Percentiles rank a stretch among this genome's conserved stretches.
Conservation (phyloP, 2,113 vertebrate genomes). For the Hucho hucho region DNA sequence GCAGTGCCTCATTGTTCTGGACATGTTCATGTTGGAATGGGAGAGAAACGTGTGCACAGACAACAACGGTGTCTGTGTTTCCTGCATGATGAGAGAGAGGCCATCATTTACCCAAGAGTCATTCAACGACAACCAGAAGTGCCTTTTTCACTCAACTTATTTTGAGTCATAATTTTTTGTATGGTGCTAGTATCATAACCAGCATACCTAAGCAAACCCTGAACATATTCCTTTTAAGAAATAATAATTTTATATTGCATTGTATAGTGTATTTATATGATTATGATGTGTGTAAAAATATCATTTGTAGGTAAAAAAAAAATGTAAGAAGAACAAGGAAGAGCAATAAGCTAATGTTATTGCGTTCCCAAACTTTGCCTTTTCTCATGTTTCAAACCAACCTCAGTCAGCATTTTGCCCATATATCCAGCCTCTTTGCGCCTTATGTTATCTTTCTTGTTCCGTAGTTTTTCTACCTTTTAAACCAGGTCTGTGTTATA, state of each 20-base stretch:
- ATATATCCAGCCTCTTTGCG: conserved; percentile 75
- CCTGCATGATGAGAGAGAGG: conserved; percentile 52
- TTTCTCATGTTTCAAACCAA: conserved; percentile 82
- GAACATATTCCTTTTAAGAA: conserved; percentile 81
- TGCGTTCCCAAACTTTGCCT: conserved; percentile 85
- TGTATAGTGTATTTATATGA: conserved; percentile 97
- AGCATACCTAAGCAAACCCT: conserved; percentile 80
- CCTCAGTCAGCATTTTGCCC: conserved; percentile 71
- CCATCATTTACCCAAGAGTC: conserved; percentile 73
- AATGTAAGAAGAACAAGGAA: conserved; percentile 67
- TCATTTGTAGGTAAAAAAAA: conserved; percentile 73
- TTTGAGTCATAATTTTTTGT: conserved; percentile 85
- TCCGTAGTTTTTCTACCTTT: conserved; percentile 74
- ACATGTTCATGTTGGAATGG: conserved; percentile 22
- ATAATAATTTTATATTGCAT: conserved; percentile 87
- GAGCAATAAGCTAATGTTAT: conserved; percentile 96
- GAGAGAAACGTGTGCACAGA: conserved; percentile 61
- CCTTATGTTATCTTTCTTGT: conserved; percentile 73
- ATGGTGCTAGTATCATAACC: conserved; percentile 83
- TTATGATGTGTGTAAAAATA: conserved; percentile 84
- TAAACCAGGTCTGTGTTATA: conserved; percentile 63
- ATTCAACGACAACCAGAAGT: conserved; percentile 79
- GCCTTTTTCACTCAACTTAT: conserved; percentile 81
- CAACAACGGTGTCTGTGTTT: conserved; percentile 53
- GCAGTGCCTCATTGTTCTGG: conserved; percentile 77